Evolutionary conservation across 2,888 invertebrate species (phyloP).

Genomic region (Cataglyphis albicans): DNA sequence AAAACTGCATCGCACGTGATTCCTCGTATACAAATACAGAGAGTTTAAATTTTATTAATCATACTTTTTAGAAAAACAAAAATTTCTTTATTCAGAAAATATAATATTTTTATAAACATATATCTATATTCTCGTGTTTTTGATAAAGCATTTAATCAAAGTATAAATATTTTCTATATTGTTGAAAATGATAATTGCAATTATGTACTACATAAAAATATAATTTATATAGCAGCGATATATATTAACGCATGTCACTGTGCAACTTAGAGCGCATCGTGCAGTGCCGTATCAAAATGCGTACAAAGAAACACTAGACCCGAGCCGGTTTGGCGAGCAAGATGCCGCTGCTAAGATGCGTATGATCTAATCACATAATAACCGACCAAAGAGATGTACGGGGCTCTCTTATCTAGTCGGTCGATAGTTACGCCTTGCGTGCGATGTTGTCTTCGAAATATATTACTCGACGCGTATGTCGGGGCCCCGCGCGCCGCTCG

Average conservation of each 20-base stretch:
- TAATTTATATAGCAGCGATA: neutral
- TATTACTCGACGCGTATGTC: slow-evolving; percentile 11
- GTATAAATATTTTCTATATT: neutral
- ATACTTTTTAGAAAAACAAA: neutral
- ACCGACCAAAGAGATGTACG: slow-evolving; percentile 43
- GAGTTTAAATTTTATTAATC: neutral
- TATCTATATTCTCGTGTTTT: too few relatives aligned
- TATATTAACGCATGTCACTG: neutral
- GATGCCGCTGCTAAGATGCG: slow-evolving; percentile 42
- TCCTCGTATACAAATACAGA: neutral
- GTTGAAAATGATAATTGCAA: neutral
- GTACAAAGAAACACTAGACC: slow-evolving; percentile 25
- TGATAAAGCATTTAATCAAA: neutral
- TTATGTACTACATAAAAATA: neutral
- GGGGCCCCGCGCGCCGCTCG: slow-evolving; percentile 8
- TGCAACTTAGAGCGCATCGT: neutral
- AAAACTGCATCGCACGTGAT: neutral
- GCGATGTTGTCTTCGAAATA: slow-evolving; percentile 50
- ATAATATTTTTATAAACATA: neutral
- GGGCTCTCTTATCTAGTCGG: slow-evolving; percentile 42
- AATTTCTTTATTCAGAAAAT: neutral
- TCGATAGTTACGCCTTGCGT: slow-evolving; percentile 49
- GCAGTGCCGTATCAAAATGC: slow-evolving; percentile 37
- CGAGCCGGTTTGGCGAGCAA: slow-evolving; percentile 51
- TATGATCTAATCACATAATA: slow-evolving; percentile 55